phyloP scores from a whole-genome alignment of 2,113 vertebrate species.

The Oxyura jamaicensis region DNA sequence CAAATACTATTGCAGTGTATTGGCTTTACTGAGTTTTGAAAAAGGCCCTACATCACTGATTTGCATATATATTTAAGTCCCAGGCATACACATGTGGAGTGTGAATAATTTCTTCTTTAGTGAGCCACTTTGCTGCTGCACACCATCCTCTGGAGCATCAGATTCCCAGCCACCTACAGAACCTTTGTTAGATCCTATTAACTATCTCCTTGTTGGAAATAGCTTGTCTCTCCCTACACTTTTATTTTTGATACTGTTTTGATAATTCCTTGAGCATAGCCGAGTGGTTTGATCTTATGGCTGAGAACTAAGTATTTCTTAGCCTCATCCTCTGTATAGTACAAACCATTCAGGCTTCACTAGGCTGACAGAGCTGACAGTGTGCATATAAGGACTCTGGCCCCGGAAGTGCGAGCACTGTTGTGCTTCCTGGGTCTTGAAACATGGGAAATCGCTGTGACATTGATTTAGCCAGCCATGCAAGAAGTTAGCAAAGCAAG shows the following conservation, averaged over 20 bases:
- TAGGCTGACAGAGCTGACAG: not conserved
- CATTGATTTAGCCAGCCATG: rapidly evolving
- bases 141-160: not conserved
- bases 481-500: not conserved
- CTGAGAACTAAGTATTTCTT: not conserved
- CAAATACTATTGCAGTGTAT: not conserved
- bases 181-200: not conserved
- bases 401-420: not conserved
- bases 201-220: not conserved
- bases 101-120: not conserved
- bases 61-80: not conserved
- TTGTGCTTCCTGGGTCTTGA: not conserved
- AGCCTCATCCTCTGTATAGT: rapidly evolving
- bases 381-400: not conserved
- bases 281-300: not conserved
- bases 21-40: not conserved
- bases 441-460: not conserved
- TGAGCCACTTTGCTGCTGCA: not conserved
- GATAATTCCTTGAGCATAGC: not conserved
- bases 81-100: not conserved
- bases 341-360: not conserved
- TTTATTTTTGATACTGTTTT: not conserved
- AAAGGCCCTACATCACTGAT: not conserved
- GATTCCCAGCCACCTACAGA: not conserved
- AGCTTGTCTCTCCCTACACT: not conserved